Evolutionary conservation across 2,888 invertebrate species (phyloP), one percentile per base, ranked within the genome.

Genomic region (Spilarctia lutea): DNA sequence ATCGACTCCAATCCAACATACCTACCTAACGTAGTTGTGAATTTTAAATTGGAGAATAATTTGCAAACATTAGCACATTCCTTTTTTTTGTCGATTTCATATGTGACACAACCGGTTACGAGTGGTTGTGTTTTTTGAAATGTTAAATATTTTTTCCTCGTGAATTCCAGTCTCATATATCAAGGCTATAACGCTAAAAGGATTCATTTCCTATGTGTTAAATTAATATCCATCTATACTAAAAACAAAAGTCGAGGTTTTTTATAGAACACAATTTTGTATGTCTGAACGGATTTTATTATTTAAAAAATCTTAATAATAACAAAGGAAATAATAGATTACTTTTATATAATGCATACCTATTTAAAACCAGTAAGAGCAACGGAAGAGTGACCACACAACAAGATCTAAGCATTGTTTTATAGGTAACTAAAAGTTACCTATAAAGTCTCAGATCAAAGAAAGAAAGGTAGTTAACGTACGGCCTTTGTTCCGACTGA

Each of bases 81-180:
- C 72, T 66, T 71, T 80, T 83, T 81, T 83, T 75, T 81, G 72
- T 78, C 75, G 68, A 75, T 78, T 73, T 75, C 75, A 67, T 79
- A 63, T 74, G 76, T 63, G 80, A 81, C 83, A 77, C 72, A 87
- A 87, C 88, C 81, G 81, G 88, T 87, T 81, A 75, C 71, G 73
- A 65, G 65, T 56, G 65, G 70, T 80, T 79, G 72, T 74, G 71
- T 72, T 71, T 82, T 82, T 81, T 76, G 72, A 79, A 74, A 56
- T 68, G 20, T 69, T 76, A 72, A 83, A 83, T 82, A 78, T 77
- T 79, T n/a, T 81, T 71, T 77, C 48, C 73, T 79, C 77, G 72
- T 77, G 76, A 78, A 80, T 78, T 79, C 71, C 75, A 73, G 30
- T 42, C 7, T 70, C 48, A 76, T 75, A 67, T 73, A 75, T 77